Evolutionary conservation across 2,113 vertebrate genomes (phyloP), one percentile per base, ranked within the genome.

Genomic region (Cygnus atratus): DNA sequence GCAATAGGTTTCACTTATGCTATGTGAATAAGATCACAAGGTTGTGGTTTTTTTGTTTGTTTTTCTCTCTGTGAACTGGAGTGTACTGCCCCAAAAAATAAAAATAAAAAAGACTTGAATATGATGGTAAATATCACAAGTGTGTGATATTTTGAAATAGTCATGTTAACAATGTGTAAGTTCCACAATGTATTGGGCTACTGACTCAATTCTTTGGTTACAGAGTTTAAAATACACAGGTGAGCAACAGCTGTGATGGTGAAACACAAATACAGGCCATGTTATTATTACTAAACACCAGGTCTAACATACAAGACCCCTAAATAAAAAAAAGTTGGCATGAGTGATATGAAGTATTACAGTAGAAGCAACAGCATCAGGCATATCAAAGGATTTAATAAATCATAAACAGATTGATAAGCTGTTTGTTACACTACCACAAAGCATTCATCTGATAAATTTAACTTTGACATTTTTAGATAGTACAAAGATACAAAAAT

Each of bases 171-270:
- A 37, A 41, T 31, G 24, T 66, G 44, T 50, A 86, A 61, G 14
- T 67, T 76, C 43, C 44, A 50, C n/a, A 84, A 91, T 79, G 95
- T n/a, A 26, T 31, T 81, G 65, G 48, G 95, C 46, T 96, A 68
- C 62, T 91, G 94, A 95, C 66, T 90, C 63, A 83, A 95, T 96
- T 80, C 59, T 65, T 16, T 93, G 97, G 97, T 89, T 86, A 61
- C 5, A 43, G 28, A 22, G 11, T 89, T 97, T 90, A 84, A 91
- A 91, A 77, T 2, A 67, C 72, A 93, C 20, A 54, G 58, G 29
- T 80, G 95, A 97, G 94, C 85, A 93, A 97, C 95, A 94, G 88
- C 93, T 95, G n/a, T 67, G 93, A 94, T 95, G 83, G 74, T 46
- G 50, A 81, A 87, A 82, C 65, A 44, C 52, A 81, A 96, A 90